Percentiles rank a stretch among this genome's conserved stretches.
Conservation (phyloP, 2,113 vertebrate genomes). For the Diglossa brunneiventris region DNA sequence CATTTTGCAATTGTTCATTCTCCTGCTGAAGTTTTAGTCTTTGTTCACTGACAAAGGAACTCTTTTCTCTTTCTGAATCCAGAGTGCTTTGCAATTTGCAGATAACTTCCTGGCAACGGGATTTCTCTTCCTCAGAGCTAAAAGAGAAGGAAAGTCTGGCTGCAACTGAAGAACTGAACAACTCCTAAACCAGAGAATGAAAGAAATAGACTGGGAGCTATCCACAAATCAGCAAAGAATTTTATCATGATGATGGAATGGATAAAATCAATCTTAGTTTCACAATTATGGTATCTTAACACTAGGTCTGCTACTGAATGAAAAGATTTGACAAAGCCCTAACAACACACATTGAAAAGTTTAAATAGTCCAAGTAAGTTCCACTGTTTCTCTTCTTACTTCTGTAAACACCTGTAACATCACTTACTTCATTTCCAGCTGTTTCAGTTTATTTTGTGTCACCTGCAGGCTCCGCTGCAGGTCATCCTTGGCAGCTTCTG, state of each 20-base stretch:
- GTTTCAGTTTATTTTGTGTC: constrained; percentile 85
- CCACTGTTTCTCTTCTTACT: background rate
- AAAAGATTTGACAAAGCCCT: background rate
- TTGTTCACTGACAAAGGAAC: constrained; percentile 84
- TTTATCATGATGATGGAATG: background rate
- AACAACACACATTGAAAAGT: background rate
- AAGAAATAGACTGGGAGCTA: background rate
- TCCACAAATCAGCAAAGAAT: background rate
- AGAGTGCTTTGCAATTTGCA: constrained; percentile 81
- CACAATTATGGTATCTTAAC: background rate
- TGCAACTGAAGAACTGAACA: background rate
- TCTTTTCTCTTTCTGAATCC: constrained; percentile 81
- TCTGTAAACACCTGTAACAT: background rate
- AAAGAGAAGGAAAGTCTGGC: background rate
- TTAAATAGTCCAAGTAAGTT: background rate
- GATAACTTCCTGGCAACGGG: constrained; percentile 83
- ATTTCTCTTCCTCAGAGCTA: constrained; percentile 88
- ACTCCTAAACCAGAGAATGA: background rate
- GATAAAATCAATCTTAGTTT: background rate
- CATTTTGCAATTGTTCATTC: constrained; percentile 82
- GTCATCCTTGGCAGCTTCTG: constrained; percentile 85
- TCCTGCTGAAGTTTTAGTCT: constrained; percentile 88
- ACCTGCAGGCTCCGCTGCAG: constrained; percentile 82
- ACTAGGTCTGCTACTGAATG: background rate
- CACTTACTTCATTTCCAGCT: constrained; percentile 88